phyloP scores from a whole-genome alignment of 2,888 invertebrate genomes.

The Polia nebulosa region DNA sequence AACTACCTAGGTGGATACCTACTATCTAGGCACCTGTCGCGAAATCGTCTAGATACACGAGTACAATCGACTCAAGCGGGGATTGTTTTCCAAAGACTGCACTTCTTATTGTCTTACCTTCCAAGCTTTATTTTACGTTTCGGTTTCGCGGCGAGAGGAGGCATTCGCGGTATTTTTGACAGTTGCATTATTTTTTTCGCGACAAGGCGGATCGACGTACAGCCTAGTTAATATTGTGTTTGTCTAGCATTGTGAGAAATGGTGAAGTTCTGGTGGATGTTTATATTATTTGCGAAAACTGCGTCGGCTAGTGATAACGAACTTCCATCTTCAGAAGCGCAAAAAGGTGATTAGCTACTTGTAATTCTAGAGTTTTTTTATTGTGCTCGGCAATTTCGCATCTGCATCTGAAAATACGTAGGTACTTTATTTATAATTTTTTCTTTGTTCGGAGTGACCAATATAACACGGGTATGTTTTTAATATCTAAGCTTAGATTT shows the following conservation, averaged over 20 bases:
- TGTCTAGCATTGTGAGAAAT: conserved; percentile 82
- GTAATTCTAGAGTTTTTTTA: conserved; percentile 12
- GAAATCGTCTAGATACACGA: conserved; percentile 68
- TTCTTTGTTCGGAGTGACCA: not conserved
- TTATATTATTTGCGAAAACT: conserved; percentile 87
- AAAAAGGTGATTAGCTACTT: conserved; percentile 79
- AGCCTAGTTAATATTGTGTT: conserved; percentile 79
- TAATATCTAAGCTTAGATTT: not conserved
- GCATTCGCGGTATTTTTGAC: conserved; percentile 78
- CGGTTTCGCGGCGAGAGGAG: conserved; percentile 83
- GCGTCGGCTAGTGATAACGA: conserved; percentile 87
- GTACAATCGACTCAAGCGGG: conserved; percentile 79
- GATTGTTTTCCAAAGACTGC: conserved; percentile 88
- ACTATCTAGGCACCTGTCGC: conserved; percentile 71
- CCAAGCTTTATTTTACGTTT: conserved; percentile 83
- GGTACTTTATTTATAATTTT: not conserved
- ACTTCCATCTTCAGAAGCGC: conserved; percentile 78
- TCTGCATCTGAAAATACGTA: not conserved
- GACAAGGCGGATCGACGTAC: conserved; percentile 49
- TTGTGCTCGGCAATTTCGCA: not conserved
- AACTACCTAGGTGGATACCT: conserved; percentile 43
- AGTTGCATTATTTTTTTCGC: conserved; percentile 70
- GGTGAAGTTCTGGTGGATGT: conserved; percentile 90
- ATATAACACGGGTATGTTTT: not conserved
- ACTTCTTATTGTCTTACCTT: conserved; percentile 83